phyloP scores from a whole-genome alignment of 2,888 invertebrate species.

The Troides oblongomaculatus region DNA sequence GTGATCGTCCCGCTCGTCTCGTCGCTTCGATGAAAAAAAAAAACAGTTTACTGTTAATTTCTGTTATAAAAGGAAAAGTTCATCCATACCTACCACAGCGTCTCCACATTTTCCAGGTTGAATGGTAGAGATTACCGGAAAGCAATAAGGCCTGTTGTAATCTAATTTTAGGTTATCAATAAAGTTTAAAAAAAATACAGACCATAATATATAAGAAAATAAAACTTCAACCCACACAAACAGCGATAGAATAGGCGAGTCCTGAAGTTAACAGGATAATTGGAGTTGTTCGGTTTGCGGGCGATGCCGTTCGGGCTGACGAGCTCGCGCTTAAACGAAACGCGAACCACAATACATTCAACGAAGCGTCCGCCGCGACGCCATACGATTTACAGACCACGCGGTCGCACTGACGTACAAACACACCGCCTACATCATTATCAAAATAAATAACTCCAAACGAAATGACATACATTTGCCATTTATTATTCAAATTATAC shows the following conservation, averaged over 20 bases:
- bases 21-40: too few species aligned
- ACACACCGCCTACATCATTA: constrained; percentile 47
- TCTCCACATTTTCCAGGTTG: too few species aligned
- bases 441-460: constrained; percentile 18
- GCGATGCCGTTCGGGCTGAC: constrained; percentile 6
- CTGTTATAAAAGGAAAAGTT: too few species aligned
- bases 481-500: constrained; percentile 2
- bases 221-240: not conserved
- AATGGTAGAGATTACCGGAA: too few species aligned
- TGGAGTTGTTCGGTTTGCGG: not conserved
- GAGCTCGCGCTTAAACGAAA: constrained; percentile 19
- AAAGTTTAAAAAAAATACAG: too few species aligned
- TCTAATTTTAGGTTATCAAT: too few species aligned
- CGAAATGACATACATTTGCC: constrained; percentile 7
- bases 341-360: constrained; percentile 34
- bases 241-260: not conserved
- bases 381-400: constrained; percentile 32
- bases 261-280: constrained; percentile 9
- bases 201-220: not conserved
- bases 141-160: too few species aligned
- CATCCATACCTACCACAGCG: too few species aligned
- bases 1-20: too few species aligned
- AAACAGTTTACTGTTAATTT: too few species aligned
- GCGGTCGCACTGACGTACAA: constrained; percentile 47
- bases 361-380: constrained; percentile 34